phyloP scores from a whole-genome alignment of 2,113 vertebrate species.

The Neofelis nebulosa region DNA sequence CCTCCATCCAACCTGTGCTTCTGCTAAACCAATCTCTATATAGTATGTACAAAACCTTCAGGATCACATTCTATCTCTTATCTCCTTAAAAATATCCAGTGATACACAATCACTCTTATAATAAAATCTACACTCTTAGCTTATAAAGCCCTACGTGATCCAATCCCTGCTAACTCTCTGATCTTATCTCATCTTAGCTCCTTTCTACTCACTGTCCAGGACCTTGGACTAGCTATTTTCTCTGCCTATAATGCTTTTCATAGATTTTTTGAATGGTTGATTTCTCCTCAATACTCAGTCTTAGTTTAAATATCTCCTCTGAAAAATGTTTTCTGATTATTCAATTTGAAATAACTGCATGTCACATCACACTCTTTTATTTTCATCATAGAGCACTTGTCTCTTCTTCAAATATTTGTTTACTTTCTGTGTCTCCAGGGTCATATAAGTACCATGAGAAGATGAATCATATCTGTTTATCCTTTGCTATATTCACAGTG shows the following conservation, averaged over 20 bases:
- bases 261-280: neutral
- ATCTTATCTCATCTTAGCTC: neutral
- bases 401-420: neutral
- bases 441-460: neutral
- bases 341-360: neutral
- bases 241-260: neutral
- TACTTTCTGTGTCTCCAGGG: neutral
- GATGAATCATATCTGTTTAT: neutral
- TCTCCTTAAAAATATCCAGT: neutral
- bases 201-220: neutral
- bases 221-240: neutral
- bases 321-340: conserved; percentile 13
- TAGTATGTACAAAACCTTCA: neutral
- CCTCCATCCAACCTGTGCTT: neutral
- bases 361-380: neutral
- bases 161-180: neutral
- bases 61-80: neutral
- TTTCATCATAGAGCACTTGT: neutral
- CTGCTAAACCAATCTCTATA: neutral
- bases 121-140: neutral
- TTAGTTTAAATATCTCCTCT: neutral
- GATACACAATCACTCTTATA: neutral
- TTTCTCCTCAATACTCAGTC: neutral
- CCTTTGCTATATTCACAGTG: neutral
- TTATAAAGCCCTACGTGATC: neutral